Evolutionary conservation across 2,888 invertebrate species (phyloP).

Genomic region (Anodontia alba): DNA sequence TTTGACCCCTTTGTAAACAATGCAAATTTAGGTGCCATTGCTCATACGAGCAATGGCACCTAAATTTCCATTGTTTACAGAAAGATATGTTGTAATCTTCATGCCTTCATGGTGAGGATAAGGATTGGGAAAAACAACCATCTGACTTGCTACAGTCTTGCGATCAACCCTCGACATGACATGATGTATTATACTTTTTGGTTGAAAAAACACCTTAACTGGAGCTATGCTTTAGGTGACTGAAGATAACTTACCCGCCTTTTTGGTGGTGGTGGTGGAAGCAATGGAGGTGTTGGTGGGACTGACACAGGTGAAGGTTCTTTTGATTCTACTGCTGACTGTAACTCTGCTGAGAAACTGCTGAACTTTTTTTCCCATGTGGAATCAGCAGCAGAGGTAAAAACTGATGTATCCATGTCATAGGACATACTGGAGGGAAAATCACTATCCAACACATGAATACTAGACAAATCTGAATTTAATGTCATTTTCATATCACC

Average conservation of each 20-base stretch:
- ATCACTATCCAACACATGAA: conserved; percentile 21
- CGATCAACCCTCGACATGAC: no score
- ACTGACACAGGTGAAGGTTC: not conserved
- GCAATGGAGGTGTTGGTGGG: conserved; percentile 3
- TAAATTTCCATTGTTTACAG: no score
- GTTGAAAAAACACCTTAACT: no score
- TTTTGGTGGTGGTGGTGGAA: conserved; percentile 50
- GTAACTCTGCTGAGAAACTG: not conserved
- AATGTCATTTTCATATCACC: conserved; percentile 16
- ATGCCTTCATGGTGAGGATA: no score
- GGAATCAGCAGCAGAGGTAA: conserved; percentile 4
- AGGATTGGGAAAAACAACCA: no score
- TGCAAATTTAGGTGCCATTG: no score
- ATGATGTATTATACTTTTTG: no score
- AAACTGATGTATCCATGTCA: conserved; percentile 34
- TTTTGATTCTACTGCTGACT: not conserved
- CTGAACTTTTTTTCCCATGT: not conserved
- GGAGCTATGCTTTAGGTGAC: no score
- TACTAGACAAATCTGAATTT: conserved; percentile 43
- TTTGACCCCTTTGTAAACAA: no score
- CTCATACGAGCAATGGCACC: no score
- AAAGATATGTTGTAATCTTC: no score
- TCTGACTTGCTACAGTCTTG: no score
- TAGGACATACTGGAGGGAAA: not conserved
- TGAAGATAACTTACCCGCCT: conserved; percentile 27